phyloP scores from a whole-genome alignment of 1,140 invertebrate species.

The Calycopis cecrops region DNA sequence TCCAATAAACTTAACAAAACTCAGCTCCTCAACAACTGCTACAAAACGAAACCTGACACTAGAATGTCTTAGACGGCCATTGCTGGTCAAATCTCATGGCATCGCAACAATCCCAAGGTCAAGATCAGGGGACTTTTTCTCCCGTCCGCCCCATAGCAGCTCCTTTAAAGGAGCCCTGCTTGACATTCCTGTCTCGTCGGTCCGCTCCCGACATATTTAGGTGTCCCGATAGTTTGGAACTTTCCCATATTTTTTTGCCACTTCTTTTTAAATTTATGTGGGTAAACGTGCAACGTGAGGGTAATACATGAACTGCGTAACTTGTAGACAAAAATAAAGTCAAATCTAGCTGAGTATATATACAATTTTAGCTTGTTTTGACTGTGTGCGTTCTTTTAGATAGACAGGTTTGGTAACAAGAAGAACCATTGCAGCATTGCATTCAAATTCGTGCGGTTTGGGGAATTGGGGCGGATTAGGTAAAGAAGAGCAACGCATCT shows the following conservation, averaged over 20 bases:
- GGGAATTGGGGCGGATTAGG: too few relatives aligned
- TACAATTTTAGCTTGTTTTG: not conserved
- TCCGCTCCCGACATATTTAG: constrained; percentile 54
- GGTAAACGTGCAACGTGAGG: not conserved
- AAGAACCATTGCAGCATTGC: too few relatives aligned
- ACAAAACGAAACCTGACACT: too few relatives aligned
- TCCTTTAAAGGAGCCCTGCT: constrained; percentile 51
- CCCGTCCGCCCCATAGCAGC: constrained; percentile 30
- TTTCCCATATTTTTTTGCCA: constrained; percentile 47
- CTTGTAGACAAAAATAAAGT: not conserved
- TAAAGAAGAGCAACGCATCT: too few relatives aligned
- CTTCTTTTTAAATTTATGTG: constrained; percentile 34
- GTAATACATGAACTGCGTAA: not conserved
- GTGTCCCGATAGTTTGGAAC: constrained; percentile 39
- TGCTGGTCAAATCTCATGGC: too few relatives aligned
- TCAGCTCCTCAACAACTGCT: too few relatives aligned
- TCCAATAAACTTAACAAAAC: too few relatives aligned
- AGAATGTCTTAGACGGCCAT: too few relatives aligned
- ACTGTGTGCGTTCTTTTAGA: too few relatives aligned
- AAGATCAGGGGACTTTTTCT: constrained; percentile 14
- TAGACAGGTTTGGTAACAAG: too few relatives aligned
- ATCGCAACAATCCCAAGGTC: not conserved
- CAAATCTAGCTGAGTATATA: not conserved
- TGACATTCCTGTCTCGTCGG: constrained; percentile 58
- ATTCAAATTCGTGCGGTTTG: too few relatives aligned